These are phyloP conservation scores for Salvelinus namaycush DNA, from an alignment of 2,113 vertebrate genomes.

Conservation along the genomic window DNA sequence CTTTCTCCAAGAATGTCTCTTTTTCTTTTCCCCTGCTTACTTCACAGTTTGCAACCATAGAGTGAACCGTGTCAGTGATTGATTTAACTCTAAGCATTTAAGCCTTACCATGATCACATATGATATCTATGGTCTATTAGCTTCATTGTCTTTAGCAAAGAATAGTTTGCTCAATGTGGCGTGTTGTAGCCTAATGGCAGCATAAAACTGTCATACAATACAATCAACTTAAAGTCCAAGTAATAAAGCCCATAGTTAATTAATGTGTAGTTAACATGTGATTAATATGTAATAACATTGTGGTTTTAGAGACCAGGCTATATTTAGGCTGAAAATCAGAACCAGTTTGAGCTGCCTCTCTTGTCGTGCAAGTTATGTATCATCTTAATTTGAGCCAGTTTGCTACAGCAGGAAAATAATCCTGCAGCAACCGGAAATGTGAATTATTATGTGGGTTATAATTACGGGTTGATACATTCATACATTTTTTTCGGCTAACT, in stretches of 20 bases:
- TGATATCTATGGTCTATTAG: constrained; percentile 14
- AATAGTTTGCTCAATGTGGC: background rate
- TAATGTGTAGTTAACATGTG: constrained; percentile 25
- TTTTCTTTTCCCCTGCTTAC: constrained; percentile 21
- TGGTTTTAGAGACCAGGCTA: background rate
- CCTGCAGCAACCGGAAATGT: too few species aligned
- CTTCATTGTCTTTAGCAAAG: too few species aligned
- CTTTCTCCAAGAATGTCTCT: constrained; percentile 55
- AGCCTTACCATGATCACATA: background rate
- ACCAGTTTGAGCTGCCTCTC: background rate
- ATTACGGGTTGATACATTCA: too few species aligned
- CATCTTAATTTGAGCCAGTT: too few species aligned
- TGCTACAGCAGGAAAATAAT: too few species aligned
- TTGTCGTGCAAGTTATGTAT: background rate
- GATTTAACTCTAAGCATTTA: constrained; percentile 34
- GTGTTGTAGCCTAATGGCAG: constrained; percentile 5
- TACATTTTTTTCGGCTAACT: too few species aligned
- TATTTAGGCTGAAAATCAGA: background rate
- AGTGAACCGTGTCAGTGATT: constrained; percentile 16
- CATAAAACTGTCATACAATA: constrained; percentile 10
- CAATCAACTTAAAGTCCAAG: constrained; percentile 15
- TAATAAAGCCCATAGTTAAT: constrained; percentile 19
- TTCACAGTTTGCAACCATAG: constrained; percentile 43
- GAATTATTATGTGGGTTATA: too few species aligned
- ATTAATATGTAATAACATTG: constrained; percentile 16